phyloP scores from a whole-genome alignment of 2,888 invertebrate genomes.

The Lamproptera curius region DNA sequence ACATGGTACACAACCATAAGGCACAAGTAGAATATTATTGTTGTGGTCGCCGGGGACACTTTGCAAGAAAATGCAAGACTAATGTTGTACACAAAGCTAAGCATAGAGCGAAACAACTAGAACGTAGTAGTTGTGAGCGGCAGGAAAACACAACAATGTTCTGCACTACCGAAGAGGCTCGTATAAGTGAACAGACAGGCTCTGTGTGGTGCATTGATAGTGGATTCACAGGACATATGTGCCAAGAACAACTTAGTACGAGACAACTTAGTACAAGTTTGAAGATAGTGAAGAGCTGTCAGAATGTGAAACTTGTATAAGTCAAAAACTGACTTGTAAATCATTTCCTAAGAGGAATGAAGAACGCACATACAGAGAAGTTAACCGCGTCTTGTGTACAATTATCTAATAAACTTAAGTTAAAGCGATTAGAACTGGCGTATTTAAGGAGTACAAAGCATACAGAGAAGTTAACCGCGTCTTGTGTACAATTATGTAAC shows the following conservation, averaged over 20 bases:
- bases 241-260: too few relatives aligned
- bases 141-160: too few relatives aligned
- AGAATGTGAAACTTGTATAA: background rate
- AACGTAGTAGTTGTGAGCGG: background rate
- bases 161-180: background rate
- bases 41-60: too few relatives aligned
- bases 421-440: background rate
- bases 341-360: background rate
- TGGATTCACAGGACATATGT: slow-evolving; percentile 24
- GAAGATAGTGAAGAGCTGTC: background rate
- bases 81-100: slow-evolving; percentile 5
- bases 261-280: too few relatives aligned
- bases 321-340: background rate
- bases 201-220: slow-evolving; percentile 13
- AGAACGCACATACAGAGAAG: background rate
- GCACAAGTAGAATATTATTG: too few relatives aligned
- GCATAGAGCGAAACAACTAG: slow-evolving; percentile 2
- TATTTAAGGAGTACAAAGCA: background rate
- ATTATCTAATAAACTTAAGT: too few relatives aligned
- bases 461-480: too few relatives aligned
- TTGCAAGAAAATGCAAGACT: too few relatives aligned
- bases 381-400: background rate
- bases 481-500: too few relatives aligned
- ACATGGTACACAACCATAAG: too few relatives aligned
- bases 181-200: background rate